Evolutionary conservation across 1,140 invertebrate genomes (phyloP).

Genomic region (Drosophila novamexicana): DNA sequence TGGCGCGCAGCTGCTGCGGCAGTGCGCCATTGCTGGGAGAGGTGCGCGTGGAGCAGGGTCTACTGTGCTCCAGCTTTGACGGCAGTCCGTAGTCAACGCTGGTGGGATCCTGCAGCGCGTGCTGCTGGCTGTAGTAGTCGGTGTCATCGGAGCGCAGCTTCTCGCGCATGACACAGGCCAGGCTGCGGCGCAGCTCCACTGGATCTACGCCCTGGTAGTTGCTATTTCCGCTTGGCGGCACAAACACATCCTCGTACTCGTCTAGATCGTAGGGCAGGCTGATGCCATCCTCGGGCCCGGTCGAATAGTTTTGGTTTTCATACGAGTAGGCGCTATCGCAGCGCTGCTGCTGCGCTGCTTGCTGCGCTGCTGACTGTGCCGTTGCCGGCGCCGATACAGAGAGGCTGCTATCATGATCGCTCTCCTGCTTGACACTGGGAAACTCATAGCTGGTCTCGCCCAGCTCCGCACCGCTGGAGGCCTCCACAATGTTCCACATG

Average conservation of each 20-base stretch:
- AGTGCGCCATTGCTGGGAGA: constrained; percentile 67
- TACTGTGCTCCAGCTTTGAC: constrained; percentile 1
- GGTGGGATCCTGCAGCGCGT: constrained; percentile 1
- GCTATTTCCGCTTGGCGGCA: constrained; percentile 33
- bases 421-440: constrained; percentile 60
- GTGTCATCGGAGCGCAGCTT: constrained; percentile 77
- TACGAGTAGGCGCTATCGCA: constrained; percentile 67
- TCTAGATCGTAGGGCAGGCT: constrained; percentile 57
- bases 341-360: constrained; percentile 20
- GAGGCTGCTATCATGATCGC: constrained; percentile 55
- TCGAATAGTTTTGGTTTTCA: constrained; percentile 76
- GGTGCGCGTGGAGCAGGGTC: constrained; percentile 53
- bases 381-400: constrained; percentile 31
- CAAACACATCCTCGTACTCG: constrained; percentile 83
- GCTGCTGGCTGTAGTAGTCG: constrained; percentile 48
- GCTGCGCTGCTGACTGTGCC: constrained; percentile 13
- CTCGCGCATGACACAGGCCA: constrained; percentile 72
- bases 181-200: constrained; percentile 53
- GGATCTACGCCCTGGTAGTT: constrained; percentile 57
- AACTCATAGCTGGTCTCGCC: constrained; percentile 78
- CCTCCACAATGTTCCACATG: constrained; percentile 85
- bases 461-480: constrained; percentile 76
- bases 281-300: constrained; percentile 58
- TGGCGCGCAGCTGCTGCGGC: constrained; percentile 48
- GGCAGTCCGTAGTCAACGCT: not conserved